Percentiles rank a stretch among this genome's conserved stretches.
Evolutionary conservation across 2,797 vertebrate genomes (phyloP).

Genomic region (Tenualosa thibaudeaui): DNA sequence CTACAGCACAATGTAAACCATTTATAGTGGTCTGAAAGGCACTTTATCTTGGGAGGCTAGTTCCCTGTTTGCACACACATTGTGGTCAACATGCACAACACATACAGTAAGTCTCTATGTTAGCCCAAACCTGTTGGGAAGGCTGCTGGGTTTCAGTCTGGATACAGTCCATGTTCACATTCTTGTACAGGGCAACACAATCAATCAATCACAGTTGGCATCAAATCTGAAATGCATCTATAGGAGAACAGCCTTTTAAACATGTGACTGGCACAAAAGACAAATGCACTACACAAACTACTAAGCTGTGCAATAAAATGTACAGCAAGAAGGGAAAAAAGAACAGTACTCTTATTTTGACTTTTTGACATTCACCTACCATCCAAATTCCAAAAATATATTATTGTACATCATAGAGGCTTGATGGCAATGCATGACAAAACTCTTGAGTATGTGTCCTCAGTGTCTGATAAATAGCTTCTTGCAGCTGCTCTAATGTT

Average conservation of each 20-base stretch:
- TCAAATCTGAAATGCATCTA: not conserved
- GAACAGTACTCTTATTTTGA: not conserved
- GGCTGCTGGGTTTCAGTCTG: not conserved
- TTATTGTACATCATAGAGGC: not conserved
- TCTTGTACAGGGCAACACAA: not conserved
- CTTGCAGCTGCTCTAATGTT: not conserved
- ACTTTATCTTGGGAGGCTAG: not conserved
- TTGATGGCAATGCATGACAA: not conserved
- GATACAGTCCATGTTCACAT: not conserved
- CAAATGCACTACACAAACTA: not conserved
- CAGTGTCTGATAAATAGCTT: not conserved
- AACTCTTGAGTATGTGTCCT: not conserved
- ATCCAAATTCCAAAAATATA: not conserved
- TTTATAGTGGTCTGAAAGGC: slow-evolving; percentile 1
- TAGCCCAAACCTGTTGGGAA: not conserved
- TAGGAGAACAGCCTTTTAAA: not conserved
- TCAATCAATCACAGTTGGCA: not conserved
- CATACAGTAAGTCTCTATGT: not conserved
- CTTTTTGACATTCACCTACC: not conserved
- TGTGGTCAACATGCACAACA: not conserved
- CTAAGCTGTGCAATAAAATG: not conserved
- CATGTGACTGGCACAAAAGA: not conserved
- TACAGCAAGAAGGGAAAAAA: not conserved
- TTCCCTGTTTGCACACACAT: not conserved
- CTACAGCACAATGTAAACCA: not conserved